phyloP scores from a whole-genome alignment of 2,888 invertebrate species.

The Morpho achilles region DNA sequence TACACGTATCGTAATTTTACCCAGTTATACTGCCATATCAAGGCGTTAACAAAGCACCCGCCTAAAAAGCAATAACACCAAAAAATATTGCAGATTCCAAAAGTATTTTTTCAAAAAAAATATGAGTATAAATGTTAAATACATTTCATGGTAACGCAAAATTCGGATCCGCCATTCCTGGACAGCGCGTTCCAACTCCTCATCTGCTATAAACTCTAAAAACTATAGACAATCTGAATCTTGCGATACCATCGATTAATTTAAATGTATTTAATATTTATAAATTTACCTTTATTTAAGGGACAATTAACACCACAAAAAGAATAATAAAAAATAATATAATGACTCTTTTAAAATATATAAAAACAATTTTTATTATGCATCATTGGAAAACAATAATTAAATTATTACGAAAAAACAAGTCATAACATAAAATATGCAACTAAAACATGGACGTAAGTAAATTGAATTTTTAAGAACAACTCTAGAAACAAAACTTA shows the following conservation, averaged over 20 bases:
- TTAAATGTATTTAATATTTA: too few relatives aligned
- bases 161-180: too few relatives aligned
- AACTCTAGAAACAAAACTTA: slow-evolving; percentile 53
- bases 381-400: slow-evolving; percentile 56
- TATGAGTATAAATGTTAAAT: slow-evolving; percentile 35
- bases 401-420: slow-evolving; percentile 73
- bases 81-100: slow-evolving; percentile 75
- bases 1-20: slow-evolving; percentile 1
- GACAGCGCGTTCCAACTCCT: too few relatives aligned
- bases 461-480: slow-evolving; percentile 68
- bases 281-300: too few relatives aligned
- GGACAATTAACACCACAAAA: too few relatives aligned
- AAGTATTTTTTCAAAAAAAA: slow-evolving; percentile 46
- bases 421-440: slow-evolving; percentile 74
- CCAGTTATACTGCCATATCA: slow-evolving; percentile 1
- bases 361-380: slow-evolving; percentile 63
- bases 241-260: too few relatives aligned
- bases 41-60: neutral
- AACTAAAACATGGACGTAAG: slow-evolving; percentile 76
- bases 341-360: slow-evolving; percentile 44
- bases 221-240: too few relatives aligned
- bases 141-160: too few relatives aligned
- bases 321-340: too few relatives aligned
- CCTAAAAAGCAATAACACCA: slow-evolving; percentile 33
- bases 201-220: too few relatives aligned